Percentiles rank a stretch among this genome's conserved stretches.
Evolutionary conservation across 1,140 invertebrate species (phyloP).

Genomic region (Platorchestia sp.): DNA sequence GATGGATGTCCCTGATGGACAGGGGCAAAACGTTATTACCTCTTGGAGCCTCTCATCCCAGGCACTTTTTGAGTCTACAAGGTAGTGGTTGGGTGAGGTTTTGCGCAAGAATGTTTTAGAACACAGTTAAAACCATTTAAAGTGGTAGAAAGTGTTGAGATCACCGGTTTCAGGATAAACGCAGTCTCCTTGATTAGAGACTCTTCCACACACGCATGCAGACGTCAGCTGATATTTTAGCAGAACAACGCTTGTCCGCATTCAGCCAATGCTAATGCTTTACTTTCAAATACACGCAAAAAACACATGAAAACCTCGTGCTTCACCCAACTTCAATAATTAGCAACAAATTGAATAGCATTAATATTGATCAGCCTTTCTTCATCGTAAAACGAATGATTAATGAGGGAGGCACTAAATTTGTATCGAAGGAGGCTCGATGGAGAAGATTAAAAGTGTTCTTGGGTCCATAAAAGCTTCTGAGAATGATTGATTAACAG

Average conservation of each 20-base stretch:
- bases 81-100: neutral
- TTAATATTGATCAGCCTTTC: too few species aligned
- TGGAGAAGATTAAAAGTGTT: too few species aligned
- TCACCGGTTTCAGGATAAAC: too few species aligned
- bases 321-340: neutral
- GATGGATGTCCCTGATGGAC: neutral
- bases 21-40: too few species aligned
- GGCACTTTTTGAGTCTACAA: too few species aligned
- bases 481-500: neutral
- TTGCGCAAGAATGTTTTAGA: neutral
- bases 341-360: too few species aligned
- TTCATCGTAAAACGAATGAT: neutral
- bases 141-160: too few species aligned
- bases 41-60: neutral
- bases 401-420: neutral
- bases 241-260: neutral
- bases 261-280: neutral
- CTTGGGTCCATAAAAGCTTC: neutral
- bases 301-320: too few species aligned
- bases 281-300: neutral
- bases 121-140: neutral
- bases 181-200: neutral
- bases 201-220: neutral
- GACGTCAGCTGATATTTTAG: neutral
- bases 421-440: too few species aligned